Conservation (phyloP, 2,888 invertebrate species). For the Orthosia gothica region DNA sequence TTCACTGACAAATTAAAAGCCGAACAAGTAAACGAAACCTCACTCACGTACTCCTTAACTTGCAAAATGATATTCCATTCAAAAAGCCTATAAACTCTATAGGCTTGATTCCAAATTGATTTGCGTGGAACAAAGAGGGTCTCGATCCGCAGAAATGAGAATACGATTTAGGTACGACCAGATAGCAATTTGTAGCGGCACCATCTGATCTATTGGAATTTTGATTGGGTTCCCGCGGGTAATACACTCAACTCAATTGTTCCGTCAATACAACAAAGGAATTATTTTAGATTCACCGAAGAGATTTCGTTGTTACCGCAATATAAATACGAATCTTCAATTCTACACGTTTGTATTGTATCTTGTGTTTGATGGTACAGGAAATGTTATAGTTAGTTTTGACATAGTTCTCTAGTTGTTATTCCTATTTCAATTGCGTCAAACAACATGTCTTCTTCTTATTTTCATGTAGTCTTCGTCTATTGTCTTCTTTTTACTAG, state of each 20-base stretch:
- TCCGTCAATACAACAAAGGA: constrained; percentile 66
- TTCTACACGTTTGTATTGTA: neutral
- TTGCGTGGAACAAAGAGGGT: constrained; percentile 67
- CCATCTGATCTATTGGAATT: constrained; percentile 74
- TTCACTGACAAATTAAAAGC: neutral
- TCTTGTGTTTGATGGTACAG: neutral
- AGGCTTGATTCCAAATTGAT: constrained; percentile 65
- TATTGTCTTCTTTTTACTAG: too few species aligned
- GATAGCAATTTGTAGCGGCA: constrained; percentile 71
- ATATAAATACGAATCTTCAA: constrained; percentile 9
- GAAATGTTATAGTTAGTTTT: neutral
- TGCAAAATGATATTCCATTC: constrained; percentile 36
- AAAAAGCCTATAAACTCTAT: constrained; percentile 59
- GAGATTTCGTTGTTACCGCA: constrained; percentile 36
- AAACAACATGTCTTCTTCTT: too few species aligned
- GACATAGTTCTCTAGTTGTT: neutral
- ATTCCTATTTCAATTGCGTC: too few species aligned
- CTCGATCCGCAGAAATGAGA: constrained; percentile 66
- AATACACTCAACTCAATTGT: constrained; percentile 69
- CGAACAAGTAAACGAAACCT: constrained; percentile 8
- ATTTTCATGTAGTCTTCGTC: too few species aligned
- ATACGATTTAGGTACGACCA: constrained; percentile 69
- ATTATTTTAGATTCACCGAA: constrained; percentile 50
- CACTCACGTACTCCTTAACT: constrained; percentile 15
- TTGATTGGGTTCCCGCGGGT: constrained; percentile 69